Base-by-base conservation (phyloP, 2,888 invertebrate species). In the Chalcosyrphus nemorum region DNA sequence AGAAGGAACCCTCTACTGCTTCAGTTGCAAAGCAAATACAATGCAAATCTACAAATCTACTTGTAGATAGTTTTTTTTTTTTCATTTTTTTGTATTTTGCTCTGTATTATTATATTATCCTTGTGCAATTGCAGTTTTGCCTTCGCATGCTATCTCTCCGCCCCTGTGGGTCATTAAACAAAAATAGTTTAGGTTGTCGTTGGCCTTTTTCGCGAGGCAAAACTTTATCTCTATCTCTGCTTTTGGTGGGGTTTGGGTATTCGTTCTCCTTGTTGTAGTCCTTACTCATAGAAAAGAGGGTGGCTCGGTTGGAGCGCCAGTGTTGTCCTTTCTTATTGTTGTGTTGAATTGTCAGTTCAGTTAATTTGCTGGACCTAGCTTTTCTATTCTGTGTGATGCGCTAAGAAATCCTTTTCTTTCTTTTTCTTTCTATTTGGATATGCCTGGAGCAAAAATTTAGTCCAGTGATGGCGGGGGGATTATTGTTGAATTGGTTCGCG, bases 161-260 rank as follows among this genome's bases (percentile, higher is more conserved):
- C 43, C 78, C 78, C 82, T 61, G 29, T 78, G 78, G 78, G 82
- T 78, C 78, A 82, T 82, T 82, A 82, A 82, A 82, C 72, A 82
- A 82, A 82, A 82, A 82, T 82, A 78, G 82, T 82, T 82, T 82
- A 82, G 82, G 77, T 82, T 82, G 78, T 82, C 77, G 82, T 82
- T 82, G 82, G 78, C 68, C 78, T 72, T 82, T 82, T 82, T 77
- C 63, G 77, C 61, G 72, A 68, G 41, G 82, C 72, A 72, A 82
- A 82, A 78, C 66, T 82, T 82, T 82, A 78, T 77, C 82, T 71
- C 59, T 5, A 7, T 41, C 47, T 32, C n/a, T 32, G 19, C 47
- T 17, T 54, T 74, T 21, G 38, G 59, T 15, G 27, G 24, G 21
- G 24, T 21, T 27, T 1, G 35, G 35, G n/a, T 38, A 38, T 43